Conservation (phyloP, 1,140 invertebrate genomes). For the Drosophila kepulauana region DNA sequence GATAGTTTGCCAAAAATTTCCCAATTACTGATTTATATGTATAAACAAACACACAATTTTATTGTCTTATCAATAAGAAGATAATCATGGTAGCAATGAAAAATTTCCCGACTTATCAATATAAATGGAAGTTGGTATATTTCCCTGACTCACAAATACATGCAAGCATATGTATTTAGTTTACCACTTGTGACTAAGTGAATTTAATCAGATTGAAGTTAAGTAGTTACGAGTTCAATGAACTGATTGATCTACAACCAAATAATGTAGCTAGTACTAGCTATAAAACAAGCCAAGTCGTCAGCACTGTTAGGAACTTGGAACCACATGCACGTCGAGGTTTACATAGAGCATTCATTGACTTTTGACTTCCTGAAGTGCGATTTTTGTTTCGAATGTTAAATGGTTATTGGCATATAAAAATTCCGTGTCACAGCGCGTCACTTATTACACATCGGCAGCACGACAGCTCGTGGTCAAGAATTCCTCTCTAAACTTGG, state of each 20-base stretch:
- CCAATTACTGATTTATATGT: background rate
- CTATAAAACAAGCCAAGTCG: constrained; percentile 11
- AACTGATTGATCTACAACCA: background rate
- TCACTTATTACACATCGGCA: constrained; percentile 40
- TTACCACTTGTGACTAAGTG: background rate
- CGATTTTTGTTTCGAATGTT: constrained; percentile 20
- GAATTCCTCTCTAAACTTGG: constrained; percentile 40
- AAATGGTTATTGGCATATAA: constrained; percentile 46
- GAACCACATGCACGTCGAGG: constrained; percentile 42
- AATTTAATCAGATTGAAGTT: background rate
- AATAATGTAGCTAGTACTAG: background rate
- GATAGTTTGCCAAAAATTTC: background rate
- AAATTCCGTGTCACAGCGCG: constrained; percentile 3
- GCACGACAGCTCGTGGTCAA: constrained; percentile 35
- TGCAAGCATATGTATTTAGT: background rate
- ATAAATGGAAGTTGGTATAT: background rate
- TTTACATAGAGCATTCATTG: constrained; percentile 67
- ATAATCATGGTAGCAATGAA: background rate
- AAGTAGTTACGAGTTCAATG: constrained; percentile 3
- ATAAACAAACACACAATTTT: background rate
- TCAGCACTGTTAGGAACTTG: constrained; percentile 34
- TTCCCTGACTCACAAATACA: background rate
- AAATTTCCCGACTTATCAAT: background rate
- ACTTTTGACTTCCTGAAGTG: constrained; percentile 59
- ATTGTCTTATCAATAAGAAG: background rate